These are phyloP conservation scores for Puntigrus tetrazona DNA, from an alignment of 2,113 vertebrate species.

Conservation along the genomic window DNA sequence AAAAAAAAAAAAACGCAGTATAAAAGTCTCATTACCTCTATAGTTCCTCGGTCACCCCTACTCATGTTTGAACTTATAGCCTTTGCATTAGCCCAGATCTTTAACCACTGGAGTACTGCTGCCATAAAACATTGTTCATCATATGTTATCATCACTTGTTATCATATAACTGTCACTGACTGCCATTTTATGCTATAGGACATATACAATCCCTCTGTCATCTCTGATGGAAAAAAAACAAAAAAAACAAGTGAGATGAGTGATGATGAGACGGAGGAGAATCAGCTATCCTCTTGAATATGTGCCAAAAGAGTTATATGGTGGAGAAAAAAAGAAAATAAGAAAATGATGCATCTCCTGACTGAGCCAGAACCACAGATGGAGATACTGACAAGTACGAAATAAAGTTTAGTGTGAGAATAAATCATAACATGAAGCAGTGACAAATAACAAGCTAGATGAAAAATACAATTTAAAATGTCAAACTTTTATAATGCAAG, in stretches of 20 bases:
- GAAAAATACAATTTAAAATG: not conserved
- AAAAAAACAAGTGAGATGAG: not conserved
- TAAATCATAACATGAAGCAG: slow-evolving; percentile 14
- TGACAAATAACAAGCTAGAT: not conserved
- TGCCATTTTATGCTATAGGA: not conserved
- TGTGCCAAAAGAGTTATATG: slow-evolving; percentile 3
- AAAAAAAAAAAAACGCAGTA: not conserved
- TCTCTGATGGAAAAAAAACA: not conserved
- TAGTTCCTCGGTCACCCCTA: slow-evolving; percentile 23
- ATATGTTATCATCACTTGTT: not conserved
- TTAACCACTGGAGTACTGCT: not conserved
- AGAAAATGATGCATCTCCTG: slow-evolving; percentile 29
- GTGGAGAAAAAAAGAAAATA: slow-evolving; percentile 15
- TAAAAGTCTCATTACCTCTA: not conserved
- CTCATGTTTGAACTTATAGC: not conserved
- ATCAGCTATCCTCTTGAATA: not conserved
- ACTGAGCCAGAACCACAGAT: slow-evolving; percentile 11
- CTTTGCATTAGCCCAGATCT: not conserved
- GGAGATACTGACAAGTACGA: slow-evolving; percentile 16
- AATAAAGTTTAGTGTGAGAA: slow-evolving; percentile 1
- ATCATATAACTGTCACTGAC: not conserved
- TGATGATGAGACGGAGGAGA: not conserved
- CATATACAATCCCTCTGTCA: not conserved
- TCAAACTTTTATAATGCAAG: not conserved
- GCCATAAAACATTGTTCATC: not conserved